Conservation (phyloP, 2,797 vertebrate genomes). For the Manis crassicaudata region DNA sequence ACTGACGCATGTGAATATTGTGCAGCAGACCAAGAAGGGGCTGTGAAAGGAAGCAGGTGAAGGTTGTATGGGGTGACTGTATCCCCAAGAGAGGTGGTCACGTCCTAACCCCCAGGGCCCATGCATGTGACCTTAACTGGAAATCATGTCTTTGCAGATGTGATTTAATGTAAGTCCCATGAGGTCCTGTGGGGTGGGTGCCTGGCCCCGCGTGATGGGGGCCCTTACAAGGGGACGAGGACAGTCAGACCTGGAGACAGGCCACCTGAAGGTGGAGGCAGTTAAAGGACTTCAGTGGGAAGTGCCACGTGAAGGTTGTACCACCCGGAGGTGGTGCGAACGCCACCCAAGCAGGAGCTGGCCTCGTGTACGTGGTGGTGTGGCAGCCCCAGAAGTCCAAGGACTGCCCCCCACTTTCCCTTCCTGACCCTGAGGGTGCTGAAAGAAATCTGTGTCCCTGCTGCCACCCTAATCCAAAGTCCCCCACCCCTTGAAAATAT, state of each 20-base stretch:
- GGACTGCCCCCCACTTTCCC: too few relatives aligned
- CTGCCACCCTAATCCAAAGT: rapidly evolving
- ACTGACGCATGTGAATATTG: rapidly evolving
- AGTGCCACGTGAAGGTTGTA: rapidly evolving
- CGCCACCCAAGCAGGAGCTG: rapidly evolving
- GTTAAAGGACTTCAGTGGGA: too few relatives aligned
- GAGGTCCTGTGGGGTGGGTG: neutral
- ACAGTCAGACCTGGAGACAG: neutral
- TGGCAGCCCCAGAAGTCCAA: rapidly evolving
- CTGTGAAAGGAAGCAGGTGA: rapidly evolving
- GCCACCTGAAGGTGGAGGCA: too few relatives aligned
- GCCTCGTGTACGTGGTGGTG: neutral
- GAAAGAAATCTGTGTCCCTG: neutral
- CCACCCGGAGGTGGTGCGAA: rapidly evolving
- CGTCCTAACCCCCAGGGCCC: neutral
- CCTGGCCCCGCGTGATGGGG: rapidly evolving
- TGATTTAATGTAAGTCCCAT: neutral
- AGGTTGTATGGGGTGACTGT: neutral
- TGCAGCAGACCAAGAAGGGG: rapidly evolving
- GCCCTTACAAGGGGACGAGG: neutral
- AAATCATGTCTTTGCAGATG: neutral
- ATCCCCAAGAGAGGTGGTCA: too few relatives aligned
- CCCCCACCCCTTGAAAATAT: neutral
- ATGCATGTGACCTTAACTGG: neutral
- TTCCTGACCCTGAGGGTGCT: neutral